Base-by-base conservation (phyloP, 2,888 invertebrate genomes). In the Yponomeuta cagnagella region DNA sequence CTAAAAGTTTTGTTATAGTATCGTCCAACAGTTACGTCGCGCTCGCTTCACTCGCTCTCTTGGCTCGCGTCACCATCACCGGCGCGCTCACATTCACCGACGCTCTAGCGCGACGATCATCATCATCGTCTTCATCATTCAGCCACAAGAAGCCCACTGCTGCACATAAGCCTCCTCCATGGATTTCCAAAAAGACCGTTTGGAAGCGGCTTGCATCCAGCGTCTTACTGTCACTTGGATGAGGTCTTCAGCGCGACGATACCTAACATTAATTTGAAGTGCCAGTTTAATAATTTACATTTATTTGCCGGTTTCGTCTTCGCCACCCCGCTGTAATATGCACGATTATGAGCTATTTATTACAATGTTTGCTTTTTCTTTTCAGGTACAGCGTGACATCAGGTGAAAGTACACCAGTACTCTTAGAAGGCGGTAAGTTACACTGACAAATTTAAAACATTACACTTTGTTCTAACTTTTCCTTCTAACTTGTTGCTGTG, bases 341-440 rank as follows among this genome's bases (percentile, higher is more conserved):
- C 37, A 37, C 37, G 37, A 37, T 5, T 2, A 37, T 2, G 5
- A 37, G 37, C 37, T 37, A 37, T 5, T 37, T 5, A 37, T 43
- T 8, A 43, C 43, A 58, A 58, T 71, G 5, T 70, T 23, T 23
- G 52, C 37, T 37, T 70, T 68, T 63, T 37, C 70, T 43, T 82
- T 81, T 70, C 81, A 93, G 93, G 92, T 93, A 92, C 76, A 93
- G 93, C 72, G 90, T 92, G 12, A 93, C 93, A 65, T 93, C 93
- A 10, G 93, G 93, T 52, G 93, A 93, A 79, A 93, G 93, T 74
- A 93, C 93, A 33, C 93, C 93, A 5, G 91, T 93, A 30, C 83
- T 93, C 79, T 82, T 93, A 80, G 93, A 93, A 82, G 90, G 88
- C 73, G 92, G 92, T 91, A 77, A 80, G 87, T 82, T 43, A 63